Conservation (phyloP, 2,113 vertebrate species). For the Tetrao urogallus region DNA sequence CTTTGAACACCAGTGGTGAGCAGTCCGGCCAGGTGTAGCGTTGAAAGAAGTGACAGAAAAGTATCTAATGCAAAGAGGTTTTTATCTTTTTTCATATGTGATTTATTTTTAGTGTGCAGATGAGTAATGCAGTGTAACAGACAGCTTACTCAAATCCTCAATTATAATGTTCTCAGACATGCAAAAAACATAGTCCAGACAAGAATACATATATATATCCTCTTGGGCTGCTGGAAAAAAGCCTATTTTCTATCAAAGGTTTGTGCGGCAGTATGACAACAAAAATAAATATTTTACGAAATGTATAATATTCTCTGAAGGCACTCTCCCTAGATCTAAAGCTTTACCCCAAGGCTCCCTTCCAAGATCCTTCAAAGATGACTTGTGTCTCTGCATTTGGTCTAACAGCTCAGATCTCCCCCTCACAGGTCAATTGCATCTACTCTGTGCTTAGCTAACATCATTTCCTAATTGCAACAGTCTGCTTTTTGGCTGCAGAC, state of each 20-base stretch:
- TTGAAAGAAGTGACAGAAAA: not conserved
- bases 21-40: not conserved
- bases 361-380: conserved; percentile 11
- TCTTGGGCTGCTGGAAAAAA: not conserved
- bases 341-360: conserved; percentile 1
- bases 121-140: not conserved
- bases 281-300: conserved; percentile 31
- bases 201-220: not conserved
- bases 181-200: conserved; percentile 8
- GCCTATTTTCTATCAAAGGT: conserved; percentile 1
- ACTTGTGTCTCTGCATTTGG: not conserved
- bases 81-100: not conserved
- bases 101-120: conserved; percentile 8
- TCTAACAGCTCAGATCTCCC: conserved; percentile 20
- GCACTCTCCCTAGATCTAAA: not conserved
- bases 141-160: not conserved
- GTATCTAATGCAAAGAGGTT: not conserved
- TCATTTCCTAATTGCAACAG: conserved; percentile 37
- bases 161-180: not conserved
- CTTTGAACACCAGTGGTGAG: not conserved
- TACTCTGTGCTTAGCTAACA: not conserved
- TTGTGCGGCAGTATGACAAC: conserved; percentile 19
- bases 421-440: not conserved
- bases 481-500: conserved; percentile 47
- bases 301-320: not conserved